A percentile compares a stretch with the other conserved stretches of the same genome.
phyloP scores from a whole-genome alignment of 1,140 invertebrate species.

The Triops cancriformis region DNA sequence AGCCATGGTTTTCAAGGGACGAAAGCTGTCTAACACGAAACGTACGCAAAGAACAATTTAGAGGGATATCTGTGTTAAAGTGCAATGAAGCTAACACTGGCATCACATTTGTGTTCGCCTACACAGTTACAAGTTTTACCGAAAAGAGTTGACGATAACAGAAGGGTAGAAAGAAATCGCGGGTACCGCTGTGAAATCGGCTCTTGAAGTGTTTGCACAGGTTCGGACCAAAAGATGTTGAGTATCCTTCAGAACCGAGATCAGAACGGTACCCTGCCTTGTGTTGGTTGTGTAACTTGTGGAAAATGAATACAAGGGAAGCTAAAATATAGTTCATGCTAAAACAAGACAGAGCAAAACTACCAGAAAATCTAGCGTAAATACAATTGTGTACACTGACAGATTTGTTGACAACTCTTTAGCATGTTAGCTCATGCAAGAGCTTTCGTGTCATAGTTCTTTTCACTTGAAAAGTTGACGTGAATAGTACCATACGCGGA shows the following conservation, averaged over 20 bases:
- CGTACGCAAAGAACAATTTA: not conserved
- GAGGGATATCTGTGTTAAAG: not conserved
- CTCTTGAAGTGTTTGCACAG: not conserved
- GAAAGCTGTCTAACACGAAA: not conserved
- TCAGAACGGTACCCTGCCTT: not conserved
- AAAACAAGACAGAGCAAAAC: not conserved
- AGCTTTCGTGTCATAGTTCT: not conserved
- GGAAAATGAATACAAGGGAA: not conserved
- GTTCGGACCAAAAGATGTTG: not conserved
- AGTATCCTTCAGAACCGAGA: not conserved
- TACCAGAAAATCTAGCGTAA: not conserved
- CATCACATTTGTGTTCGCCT: not conserved
- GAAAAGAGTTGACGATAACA: not conserved
- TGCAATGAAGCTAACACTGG: not conserved
- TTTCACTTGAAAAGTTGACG: slow-evolving; percentile 66
- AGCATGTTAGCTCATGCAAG: not conserved
- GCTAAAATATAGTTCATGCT: not conserved
- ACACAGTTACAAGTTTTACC: not conserved
- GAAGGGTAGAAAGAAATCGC: not conserved
- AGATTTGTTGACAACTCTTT: not conserved
- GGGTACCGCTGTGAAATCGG: not conserved
- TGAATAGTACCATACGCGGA: slow-evolving; percentile 80
- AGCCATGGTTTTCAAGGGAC: not conserved
- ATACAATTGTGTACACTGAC: not conserved
- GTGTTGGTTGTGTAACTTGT: not conserved